Conservation (phyloP, 2,888 invertebrate genomes). For the Spilarctia lutea region DNA sequence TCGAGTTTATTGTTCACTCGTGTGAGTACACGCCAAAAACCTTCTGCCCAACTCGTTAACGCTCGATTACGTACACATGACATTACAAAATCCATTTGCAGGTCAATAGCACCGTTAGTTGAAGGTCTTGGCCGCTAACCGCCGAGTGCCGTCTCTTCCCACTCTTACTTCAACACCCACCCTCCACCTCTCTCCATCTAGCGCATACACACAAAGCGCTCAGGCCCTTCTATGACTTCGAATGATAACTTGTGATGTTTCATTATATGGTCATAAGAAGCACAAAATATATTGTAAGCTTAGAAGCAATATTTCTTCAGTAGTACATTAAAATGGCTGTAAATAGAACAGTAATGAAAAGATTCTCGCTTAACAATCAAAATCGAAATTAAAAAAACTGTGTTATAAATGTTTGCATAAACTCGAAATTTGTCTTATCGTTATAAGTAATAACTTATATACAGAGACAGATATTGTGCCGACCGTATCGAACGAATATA, state of each 20-base stretch:
- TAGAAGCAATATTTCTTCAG: background rate
- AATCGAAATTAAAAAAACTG: no score
- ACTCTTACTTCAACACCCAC: conserved; percentile 42
- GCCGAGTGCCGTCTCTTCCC: conserved; percentile 56
- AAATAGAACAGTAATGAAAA: no score
- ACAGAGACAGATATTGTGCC: background rate
- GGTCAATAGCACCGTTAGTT: conserved; percentile 75
- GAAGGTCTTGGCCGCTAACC: conserved; percentile 72
- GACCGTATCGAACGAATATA: no score
- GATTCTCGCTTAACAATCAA: no score
- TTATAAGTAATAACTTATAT: background rate
- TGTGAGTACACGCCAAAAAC: conserved; percentile 41
- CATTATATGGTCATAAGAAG: background rate
- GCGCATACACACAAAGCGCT: conserved; percentile 18
- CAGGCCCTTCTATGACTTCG: conserved; percentile 18
- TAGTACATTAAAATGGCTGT: no score
- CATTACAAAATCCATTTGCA: conserved; percentile 62
- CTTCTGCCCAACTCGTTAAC: conserved; percentile 43
- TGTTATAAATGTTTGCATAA: background rate
- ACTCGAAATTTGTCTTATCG: background rate
- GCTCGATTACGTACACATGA: conserved; percentile 57
- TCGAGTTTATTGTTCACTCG: conserved; percentile 26
- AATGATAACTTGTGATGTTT: conserved; percentile 8
- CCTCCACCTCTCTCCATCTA: conserved; percentile 40
- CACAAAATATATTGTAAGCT: background rate